Percentiles rank a stretch among this genome's conserved stretches.
phyloP scores from a whole-genome alignment of 2,888 invertebrate genomes.

The Caenorhabditis sp. region DNA sequence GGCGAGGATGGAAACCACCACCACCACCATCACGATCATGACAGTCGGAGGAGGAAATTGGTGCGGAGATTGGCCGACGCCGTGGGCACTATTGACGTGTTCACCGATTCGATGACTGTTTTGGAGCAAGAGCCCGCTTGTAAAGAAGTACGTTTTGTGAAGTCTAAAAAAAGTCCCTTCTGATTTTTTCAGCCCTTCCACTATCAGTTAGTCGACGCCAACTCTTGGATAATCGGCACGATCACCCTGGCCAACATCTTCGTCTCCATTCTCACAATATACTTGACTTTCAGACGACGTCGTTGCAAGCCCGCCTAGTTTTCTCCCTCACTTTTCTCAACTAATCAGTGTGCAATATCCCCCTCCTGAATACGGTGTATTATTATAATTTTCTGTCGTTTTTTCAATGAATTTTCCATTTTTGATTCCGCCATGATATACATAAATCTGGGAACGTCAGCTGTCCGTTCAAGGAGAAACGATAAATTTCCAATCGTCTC shows the following conservation, averaged over 20 bases:
- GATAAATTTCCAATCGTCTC: no score
- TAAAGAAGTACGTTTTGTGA: conserved; percentile 10
- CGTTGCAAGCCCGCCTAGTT: no score
- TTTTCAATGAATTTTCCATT: no score
- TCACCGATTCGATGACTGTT: conserved; percentile 73
- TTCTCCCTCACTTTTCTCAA: no score
- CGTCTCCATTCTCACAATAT: conserved; percentile 31
- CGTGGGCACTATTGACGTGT: conserved; percentile 76
- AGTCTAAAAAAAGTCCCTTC: background rate
- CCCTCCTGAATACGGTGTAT: no score
- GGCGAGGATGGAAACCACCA: conserved; percentile 61
- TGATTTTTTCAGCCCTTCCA: background rate
- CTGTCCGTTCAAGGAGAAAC: no score
- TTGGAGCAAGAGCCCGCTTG: conserved; percentile 60
- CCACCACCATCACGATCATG: conserved; percentile 63
- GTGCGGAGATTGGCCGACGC: conserved; percentile 45
- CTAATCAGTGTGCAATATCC: no score
- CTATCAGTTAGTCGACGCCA: conserved; percentile 2
- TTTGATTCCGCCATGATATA: no score
- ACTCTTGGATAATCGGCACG: conserved; percentile 24
- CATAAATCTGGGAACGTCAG: no score
- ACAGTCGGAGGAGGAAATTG: conserved; percentile 24
- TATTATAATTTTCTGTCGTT: no score
- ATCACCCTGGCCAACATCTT: conserved; percentile 30
- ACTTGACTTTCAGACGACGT: conserved; percentile 24